phyloP scores from a whole-genome alignment of 1,140 invertebrate species.

The Cecropterus lyciades region DNA sequence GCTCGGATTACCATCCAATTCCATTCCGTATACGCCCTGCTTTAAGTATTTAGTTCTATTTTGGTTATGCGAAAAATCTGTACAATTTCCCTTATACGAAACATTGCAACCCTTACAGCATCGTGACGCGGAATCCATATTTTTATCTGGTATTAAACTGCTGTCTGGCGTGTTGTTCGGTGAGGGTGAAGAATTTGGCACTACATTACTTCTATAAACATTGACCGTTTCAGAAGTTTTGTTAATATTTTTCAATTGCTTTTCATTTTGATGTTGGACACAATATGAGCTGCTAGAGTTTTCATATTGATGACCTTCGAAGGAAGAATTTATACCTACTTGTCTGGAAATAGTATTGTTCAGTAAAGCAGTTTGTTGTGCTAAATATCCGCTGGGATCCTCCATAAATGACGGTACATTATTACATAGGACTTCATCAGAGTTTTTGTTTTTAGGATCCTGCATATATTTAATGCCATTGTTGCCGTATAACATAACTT shows the following conservation, averaged over 20 bases:
- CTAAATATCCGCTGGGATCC: conserved; percentile 94
- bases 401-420: conserved; percentile 89
- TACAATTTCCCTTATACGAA: conserved; percentile 65
- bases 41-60: conserved; percentile 65
- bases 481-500: conserved; percentile 57
- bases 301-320: conserved; percentile 66
- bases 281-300: conserved; percentile 48
- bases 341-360: conserved; percentile 93
- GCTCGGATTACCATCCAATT: conserved; percentile 61
- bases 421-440: conserved; percentile 62
- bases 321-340: conserved; percentile 83
- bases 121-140: conserved; percentile 49
- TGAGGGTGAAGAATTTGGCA: conserved; percentile 68
- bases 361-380: conserved; percentile 92
- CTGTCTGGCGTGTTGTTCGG: conserved; percentile 84
- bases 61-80: conserved; percentile 61
- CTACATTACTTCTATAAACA: conserved; percentile 65
- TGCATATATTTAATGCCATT: conserved; percentile 67
- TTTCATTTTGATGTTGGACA: conserved; percentile 52
- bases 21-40: conserved; percentile 63
- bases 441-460: conserved; percentile 59
- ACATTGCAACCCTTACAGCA: conserved; percentile 75
- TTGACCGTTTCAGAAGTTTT: conserved; percentile 58
- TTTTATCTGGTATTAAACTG: conserved; percentile 80
- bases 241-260: conserved; percentile 45